phyloP scores from a whole-genome alignment of 2,113 vertebrate genomes.

The Protomyctophum bolini region DNA sequence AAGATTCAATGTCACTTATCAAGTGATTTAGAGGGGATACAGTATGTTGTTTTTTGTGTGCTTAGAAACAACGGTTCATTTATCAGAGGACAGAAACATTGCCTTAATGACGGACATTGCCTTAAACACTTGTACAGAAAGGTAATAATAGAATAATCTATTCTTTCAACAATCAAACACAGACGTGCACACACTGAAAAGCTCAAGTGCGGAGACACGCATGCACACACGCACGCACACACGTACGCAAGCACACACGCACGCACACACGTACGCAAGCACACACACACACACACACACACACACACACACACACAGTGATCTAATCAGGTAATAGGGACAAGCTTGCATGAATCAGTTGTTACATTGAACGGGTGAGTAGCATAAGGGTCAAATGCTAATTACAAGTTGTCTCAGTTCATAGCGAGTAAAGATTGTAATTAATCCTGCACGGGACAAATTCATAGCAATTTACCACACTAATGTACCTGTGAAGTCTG shows the following conservation, averaged over 20 bases:
- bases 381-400: slow-evolving; percentile 63
- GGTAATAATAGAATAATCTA: slow-evolving; percentile 24
- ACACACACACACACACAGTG: slow-evolving; percentile 27
- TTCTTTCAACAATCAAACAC: slow-evolving; percentile 18
- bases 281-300: slow-evolving; percentile 10
- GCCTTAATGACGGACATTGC: neutral
- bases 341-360: slow-evolving; percentile 58
- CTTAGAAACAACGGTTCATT: no score
- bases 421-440: slow-evolving; percentile 64
- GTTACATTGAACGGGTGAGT: slow-evolving; percentile 46
- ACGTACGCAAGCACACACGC: neutral
- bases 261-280: neutral
- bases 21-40: no score
- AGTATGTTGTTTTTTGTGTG: no score
- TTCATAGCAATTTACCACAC: slow-evolving; percentile 38
- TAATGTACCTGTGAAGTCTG: slow-evolving; percentile 33
- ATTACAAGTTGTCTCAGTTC: slow-evolving; percentile 69
- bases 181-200: neutral
- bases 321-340: slow-evolving; percentile 67
- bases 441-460: slow-evolving; percentile 56
- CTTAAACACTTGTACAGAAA: neutral
- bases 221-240: neutral
- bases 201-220: neutral
- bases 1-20: neutral
- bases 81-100: neutral